Conservation (phyloP, 2,888 invertebrate species). For the Cephus rjabovi region DNA sequence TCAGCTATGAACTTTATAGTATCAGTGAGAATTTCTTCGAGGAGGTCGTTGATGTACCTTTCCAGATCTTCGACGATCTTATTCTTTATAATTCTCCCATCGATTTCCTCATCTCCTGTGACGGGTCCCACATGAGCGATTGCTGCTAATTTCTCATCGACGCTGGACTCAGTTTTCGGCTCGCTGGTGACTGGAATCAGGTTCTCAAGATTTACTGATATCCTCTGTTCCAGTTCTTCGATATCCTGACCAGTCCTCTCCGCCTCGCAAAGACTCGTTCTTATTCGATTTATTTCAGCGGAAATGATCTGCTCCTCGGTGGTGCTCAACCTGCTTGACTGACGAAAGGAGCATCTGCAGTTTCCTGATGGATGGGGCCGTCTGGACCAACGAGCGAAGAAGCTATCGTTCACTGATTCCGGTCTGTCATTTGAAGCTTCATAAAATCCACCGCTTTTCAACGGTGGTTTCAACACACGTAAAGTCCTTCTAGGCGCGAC, state of each 20-base stretch:
- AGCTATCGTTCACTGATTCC: conserved; percentile 59
- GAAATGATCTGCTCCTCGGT: conserved; percentile 51
- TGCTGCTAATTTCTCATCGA: background rate
- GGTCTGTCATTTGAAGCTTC: conserved; percentile 48
- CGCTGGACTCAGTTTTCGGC: conserved; percentile 7
- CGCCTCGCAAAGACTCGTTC: conserved; percentile 57
- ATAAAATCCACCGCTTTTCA: conserved; percentile 47
- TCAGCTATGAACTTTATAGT: conserved; percentile 53
- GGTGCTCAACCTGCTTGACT: conserved; percentile 47
- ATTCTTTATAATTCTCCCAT: conserved; percentile 38
- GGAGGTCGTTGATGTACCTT: conserved; percentile 55
- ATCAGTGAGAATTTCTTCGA: conserved; percentile 61
- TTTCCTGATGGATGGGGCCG: conserved; percentile 59
- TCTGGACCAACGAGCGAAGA: conserved; percentile 56
- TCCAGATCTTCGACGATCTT: conserved; percentile 60
- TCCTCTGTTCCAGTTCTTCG: conserved; percentile 49
- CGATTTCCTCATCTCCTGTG: conserved; percentile 8
- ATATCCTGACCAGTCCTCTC: conserved; percentile 51
- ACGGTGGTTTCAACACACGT: conserved; percentile 47
- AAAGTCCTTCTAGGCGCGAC: conserved; percentile 56
- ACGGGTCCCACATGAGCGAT: background rate
- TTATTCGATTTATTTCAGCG: conserved; percentile 56
- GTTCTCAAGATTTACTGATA: conserved; percentile 44
- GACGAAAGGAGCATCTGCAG: conserved; percentile 59
- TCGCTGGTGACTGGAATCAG: conserved; percentile 19